Evolutionary conservation across 2,888 invertebrate genomes (phyloP).

Genomic region (Agriopis aurantiaria): DNA sequence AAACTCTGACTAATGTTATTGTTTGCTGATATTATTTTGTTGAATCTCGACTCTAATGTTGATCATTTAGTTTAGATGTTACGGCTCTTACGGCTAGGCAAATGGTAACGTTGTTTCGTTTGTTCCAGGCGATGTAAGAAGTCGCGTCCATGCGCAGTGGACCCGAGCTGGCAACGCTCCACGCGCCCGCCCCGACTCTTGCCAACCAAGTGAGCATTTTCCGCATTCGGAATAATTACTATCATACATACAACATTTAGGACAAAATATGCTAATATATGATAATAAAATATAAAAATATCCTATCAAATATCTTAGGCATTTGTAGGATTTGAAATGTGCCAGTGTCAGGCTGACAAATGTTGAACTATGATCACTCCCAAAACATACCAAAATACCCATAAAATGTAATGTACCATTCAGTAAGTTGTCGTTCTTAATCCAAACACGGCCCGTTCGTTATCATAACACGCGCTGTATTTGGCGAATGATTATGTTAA

Average conservation of each 20-base stretch:
- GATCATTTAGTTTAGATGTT: slow-evolving; percentile 1
- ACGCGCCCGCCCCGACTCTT: slow-evolving; percentile 38
- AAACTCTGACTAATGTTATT: background rate
- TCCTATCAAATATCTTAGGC: too few species aligned
- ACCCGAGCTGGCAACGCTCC: slow-evolving; percentile 52
- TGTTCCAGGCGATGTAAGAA: slow-evolving; percentile 55
- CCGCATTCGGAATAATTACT: slow-evolving; percentile 13
- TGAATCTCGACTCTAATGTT: slow-evolving; percentile 4
- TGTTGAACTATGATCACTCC: too few species aligned
- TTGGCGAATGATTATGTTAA: slow-evolving; percentile 24
- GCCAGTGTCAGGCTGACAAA: too few species aligned
- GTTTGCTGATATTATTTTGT: background rate
- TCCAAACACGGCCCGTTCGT: slow-evolving; percentile 12
- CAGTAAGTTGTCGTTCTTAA: slow-evolving; percentile 15
- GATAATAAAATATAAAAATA: background rate
- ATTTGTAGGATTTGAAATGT: background rate
- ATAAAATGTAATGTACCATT: slow-evolving; percentile 4
- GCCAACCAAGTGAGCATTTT: slow-evolving; percentile 51
- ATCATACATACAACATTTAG: background rate
- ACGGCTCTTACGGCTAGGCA: slow-evolving; percentile 3
- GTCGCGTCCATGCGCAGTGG: slow-evolving; percentile 32
- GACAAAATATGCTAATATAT: background rate
- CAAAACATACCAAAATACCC: background rate
- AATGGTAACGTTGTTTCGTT: slow-evolving; percentile 38
- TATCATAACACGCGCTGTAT: slow-evolving; percentile 12